Evolutionary conservation across 2,888 invertebrate genomes (phyloP), one percentile per base, ranked within the genome.

Genomic region (Heliconius sara): DNA sequence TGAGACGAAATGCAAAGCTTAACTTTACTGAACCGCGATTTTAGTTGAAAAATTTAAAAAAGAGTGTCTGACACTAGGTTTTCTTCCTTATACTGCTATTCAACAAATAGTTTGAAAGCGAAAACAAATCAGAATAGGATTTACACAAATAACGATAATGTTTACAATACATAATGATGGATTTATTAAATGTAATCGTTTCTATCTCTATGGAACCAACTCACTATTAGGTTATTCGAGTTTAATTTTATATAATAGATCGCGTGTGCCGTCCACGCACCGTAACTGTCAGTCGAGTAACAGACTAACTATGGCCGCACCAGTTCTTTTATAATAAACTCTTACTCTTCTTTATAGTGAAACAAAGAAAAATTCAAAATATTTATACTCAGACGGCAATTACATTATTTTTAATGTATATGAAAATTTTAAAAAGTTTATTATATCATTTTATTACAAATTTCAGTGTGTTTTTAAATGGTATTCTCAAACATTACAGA

Each of bases 221-320:
- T 34, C 16, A 52, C 70, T 68, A 75, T 25, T 75, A n/a, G 65
- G 65, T 34, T 47, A 71, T 25, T 63, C 65, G 34, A 34, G 73
- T 34, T 63, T 74, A 80, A 80, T 70, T 68, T 52, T 77, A 34
- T 77, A 60, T 73, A 74, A 77, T 74, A 77, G 77, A 65, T 52
- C 80, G 80, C 80, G 80, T 81, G 80, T 77, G 60, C 76, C 74
- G 65, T 77, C 30, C 25, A 57, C n/a, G 34, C 89, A 85, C 88
- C 89, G 88, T 87, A 89, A 82, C 87, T 77, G 70, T 43, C 68
- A 66, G 39, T 88, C 85, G 85, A 85, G 85, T 87, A 88, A 86
- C 87, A 76, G 77, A 75, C 80, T 81, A 79, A 78, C 70, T 68
- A 80, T 67, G 68, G 34, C 71, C 47, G 65, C 47, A 52, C 27